These are phyloP conservation scores for Phataginus tricuspis DNA, from an alignment of 2,797 vertebrate species.

Conservation along the genomic window DNA sequence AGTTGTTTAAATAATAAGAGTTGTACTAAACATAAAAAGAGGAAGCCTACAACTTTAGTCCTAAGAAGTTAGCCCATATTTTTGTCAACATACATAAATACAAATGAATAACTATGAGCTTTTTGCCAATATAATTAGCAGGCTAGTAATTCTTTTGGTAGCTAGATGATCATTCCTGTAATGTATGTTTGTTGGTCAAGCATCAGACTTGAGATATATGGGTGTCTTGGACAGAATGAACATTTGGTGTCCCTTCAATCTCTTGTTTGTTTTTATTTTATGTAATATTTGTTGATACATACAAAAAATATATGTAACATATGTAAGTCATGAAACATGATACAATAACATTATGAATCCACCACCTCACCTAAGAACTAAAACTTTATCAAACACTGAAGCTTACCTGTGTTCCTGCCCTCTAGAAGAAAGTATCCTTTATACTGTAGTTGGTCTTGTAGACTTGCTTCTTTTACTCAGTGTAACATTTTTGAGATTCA, in stretches of 20 bases:
- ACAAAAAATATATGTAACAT: not conserved
- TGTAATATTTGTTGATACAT: not conserved
- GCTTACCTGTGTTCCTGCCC: not conserved
- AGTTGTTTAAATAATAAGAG: not conserved
- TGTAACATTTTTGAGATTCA: not conserved
- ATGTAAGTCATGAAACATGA: not conserved
- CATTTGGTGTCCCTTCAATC: not conserved
- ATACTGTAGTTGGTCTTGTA: not conserved
- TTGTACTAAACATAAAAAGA: not conserved
- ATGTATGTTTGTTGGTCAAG: not conserved
- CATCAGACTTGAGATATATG: not conserved
- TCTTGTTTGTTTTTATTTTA: not conserved
- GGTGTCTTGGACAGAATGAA: not conserved
- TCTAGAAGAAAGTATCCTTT: not conserved
- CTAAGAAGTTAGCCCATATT: not conserved
- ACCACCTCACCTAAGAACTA: not conserved
- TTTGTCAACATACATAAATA: not conserved
- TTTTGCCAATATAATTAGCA: not conserved
- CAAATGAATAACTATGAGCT: not conserved
- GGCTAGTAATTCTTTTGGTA: not conserved
- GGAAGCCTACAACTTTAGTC: slow-evolving; percentile 1
- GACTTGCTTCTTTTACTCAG: not conserved
- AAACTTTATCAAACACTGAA: not conserved
- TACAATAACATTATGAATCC: not conserved
- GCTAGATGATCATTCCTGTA: not conserved